These are phyloP conservation scores for Leptopilina boulardi DNA, from an alignment of 1,140 invertebrate genomes.

Conservation along the genomic window DNA sequence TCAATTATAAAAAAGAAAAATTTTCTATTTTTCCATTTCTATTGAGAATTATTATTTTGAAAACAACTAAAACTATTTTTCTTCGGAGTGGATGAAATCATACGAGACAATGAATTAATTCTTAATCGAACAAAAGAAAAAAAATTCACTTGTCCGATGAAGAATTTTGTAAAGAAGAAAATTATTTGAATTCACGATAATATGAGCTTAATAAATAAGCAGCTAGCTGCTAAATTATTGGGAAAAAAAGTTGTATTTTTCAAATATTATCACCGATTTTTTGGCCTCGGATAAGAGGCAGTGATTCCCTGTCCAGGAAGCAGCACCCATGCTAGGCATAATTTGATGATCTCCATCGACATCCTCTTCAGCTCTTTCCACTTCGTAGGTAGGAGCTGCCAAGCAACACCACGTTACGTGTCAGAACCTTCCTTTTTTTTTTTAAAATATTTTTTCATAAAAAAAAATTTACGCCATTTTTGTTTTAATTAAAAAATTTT, in stretches of 20 bases:
- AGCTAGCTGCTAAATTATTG: constrained; percentile 51
- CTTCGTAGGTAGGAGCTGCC: constrained; percentile 62
- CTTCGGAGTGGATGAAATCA: background rate
- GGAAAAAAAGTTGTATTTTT: constrained; percentile 45
- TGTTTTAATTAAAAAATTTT: no score
- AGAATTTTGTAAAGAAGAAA: background rate
- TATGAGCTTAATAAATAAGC: constrained; percentile 38
- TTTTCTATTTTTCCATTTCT: no score
- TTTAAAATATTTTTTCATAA: no score
- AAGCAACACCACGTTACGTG: constrained; percentile 62
- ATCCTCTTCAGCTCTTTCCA: constrained; percentile 62
- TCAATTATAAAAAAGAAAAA: no score
- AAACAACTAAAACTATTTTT: background rate
- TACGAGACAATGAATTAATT: background rate
- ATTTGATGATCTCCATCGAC: constrained; percentile 69
- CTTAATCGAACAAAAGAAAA: background rate
- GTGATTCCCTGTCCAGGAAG: constrained; percentile 63
- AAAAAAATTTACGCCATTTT: no score
- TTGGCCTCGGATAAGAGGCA: constrained; percentile 62
- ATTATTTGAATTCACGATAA: background rate
- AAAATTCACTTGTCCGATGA: background rate
- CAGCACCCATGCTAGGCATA: constrained; percentile 67
- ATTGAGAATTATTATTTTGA: background rate
- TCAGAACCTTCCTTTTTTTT: constrained; percentile 40
- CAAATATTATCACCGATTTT: constrained; percentile 70